A percentile compares a stretch with the other conserved stretches of the same genome.
Conservation (phyloP, 1,140 invertebrate species). For the Adelges cooleyi region DNA sequence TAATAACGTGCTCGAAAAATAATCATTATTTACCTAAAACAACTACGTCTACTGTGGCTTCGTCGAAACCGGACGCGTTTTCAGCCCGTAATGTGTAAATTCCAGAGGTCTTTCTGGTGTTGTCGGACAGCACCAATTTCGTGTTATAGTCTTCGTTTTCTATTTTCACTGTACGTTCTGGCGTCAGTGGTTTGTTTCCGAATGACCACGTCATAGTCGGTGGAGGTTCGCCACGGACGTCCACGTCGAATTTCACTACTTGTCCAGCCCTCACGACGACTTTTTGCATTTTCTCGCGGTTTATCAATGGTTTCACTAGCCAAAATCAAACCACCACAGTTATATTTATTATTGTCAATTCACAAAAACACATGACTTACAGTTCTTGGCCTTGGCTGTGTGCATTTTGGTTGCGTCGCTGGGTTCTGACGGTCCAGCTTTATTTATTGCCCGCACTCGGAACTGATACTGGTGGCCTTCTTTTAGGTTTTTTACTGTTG, state of each 20-base stretch:
- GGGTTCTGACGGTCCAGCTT: conserved; percentile 82
- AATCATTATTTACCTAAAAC: conserved; percentile 56
- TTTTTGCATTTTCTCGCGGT: conserved; percentile 80
- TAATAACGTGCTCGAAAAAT: too few relatives aligned
- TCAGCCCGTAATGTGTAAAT: conserved; percentile 83
- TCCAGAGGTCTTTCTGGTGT: conserved; percentile 71
- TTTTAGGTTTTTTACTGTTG: conserved; percentile 69
- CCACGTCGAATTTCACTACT: conserved; percentile 81
- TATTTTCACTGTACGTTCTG: conserved; percentile 52
- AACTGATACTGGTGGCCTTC: conserved; percentile 92
- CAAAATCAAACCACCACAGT: background rate
- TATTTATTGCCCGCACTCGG: conserved; percentile 82
- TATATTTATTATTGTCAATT: too few relatives aligned
- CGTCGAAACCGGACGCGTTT: conserved; percentile 85
- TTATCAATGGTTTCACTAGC: conserved; percentile 78
- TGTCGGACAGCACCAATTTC: conserved; percentile 67
- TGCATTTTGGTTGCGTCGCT: conserved; percentile 80
- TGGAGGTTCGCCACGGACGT: conserved; percentile 89
- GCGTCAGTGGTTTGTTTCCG: conserved; percentile 52
- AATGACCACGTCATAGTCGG: conserved; percentile 84
- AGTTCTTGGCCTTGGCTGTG: conserved; percentile 74
- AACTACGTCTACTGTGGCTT: conserved; percentile 86
- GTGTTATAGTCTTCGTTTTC: conserved; percentile 92
- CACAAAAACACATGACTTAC: conserved; percentile 50
- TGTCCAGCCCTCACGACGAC: conserved; percentile 82